Evolutionary conservation across 2,113 vertebrate genomes (phyloP), one percentile per base, ranked within the genome.

Genomic region (Alouatta palliata): DNA sequence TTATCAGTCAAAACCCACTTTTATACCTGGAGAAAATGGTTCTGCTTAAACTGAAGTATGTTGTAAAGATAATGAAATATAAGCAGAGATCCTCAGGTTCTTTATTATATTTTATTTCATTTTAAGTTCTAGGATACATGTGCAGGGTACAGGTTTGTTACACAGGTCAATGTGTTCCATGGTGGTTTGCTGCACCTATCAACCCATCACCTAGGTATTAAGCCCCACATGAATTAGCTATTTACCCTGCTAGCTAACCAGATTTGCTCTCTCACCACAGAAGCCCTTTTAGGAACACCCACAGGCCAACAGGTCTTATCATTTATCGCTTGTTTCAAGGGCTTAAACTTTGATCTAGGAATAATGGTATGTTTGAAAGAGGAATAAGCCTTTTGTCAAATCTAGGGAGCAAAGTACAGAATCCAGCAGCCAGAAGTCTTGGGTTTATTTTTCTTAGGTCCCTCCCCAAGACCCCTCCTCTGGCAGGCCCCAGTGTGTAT

Each of bases 311-410:
- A 20, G 25, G 70, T 47, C 90, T 96, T 91, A 87, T 87, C 96
- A 95, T 97, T 97, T 97, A 85, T 97, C 93, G 90, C 83, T 97
- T 93, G 89, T 97, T 97, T 97, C 91, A 90, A 97, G 91, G 83
- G 49, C 79, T 95, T 90, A 77, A 43, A 11, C 97, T 98, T 97
- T 98, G 95, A 97, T 98, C 96, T 93, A 85, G 80, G 93, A 80
- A 87, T 96, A 90, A 97, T 95, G 8, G 45, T 77, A 23, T 90
- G 86, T 97, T 95, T 98, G 96, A 97, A 96, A 96, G 84, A 93
- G 83, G 64, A 93, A 64, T 95, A 94, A 96, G 75, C 87, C 70
- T 94, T 93, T 92, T 66, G 87, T 97, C 76, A 94, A 96, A 97
- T 96, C 93, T 94, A 37, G 75, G 68, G 61, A 96, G 87, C 89